Evolutionary conservation across 2,113 vertebrate species (phyloP).

Genomic region (Chlorodrepanis virens): DNA sequence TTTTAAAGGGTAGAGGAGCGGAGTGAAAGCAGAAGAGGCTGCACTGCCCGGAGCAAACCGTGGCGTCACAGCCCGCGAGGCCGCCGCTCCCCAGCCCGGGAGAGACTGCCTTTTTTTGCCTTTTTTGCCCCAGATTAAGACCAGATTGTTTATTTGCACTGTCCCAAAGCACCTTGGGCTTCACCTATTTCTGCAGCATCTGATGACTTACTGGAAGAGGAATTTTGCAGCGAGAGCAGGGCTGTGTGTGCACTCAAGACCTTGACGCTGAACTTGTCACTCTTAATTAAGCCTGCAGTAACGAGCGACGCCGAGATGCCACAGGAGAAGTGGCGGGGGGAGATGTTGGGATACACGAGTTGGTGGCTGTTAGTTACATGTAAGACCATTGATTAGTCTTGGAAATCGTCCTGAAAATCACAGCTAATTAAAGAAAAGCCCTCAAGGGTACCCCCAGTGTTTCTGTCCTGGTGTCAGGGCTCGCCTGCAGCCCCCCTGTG

Average conservation of each 20-base stretch:
- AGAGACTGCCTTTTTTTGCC: not conserved
- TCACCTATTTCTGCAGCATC: not conserved
- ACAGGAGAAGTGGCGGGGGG: fast-evolving
- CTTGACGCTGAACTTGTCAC: not conserved
- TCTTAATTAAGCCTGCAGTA: not conserved
- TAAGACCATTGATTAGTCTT: not conserved
- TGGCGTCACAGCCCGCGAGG: fast-evolving
- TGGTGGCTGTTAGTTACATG: not conserved
- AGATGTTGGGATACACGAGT: not conserved
- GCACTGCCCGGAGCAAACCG: not conserved
- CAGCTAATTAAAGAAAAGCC: not conserved
- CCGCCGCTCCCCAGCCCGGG: fast-evolving
- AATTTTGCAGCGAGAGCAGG: not conserved
- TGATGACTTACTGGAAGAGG: not conserved
- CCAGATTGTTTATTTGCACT: fast-evolving
- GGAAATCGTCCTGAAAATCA: not conserved
- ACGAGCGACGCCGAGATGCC: fast-evolving
- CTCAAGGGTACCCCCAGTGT: not conserved
- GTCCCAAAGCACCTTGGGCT: not conserved
- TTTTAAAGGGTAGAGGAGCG: not conserved
- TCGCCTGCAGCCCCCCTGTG: fast-evolving
- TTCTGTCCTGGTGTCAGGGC: not conserved
- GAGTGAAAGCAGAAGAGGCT: not conserved
- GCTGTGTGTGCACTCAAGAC: not conserved
- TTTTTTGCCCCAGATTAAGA: not conserved